Percentiles rank a stretch among this genome's conserved stretches.
phyloP scores from a whole-genome alignment of 2,888 invertebrate species.

The Dioctria rufipes region DNA sequence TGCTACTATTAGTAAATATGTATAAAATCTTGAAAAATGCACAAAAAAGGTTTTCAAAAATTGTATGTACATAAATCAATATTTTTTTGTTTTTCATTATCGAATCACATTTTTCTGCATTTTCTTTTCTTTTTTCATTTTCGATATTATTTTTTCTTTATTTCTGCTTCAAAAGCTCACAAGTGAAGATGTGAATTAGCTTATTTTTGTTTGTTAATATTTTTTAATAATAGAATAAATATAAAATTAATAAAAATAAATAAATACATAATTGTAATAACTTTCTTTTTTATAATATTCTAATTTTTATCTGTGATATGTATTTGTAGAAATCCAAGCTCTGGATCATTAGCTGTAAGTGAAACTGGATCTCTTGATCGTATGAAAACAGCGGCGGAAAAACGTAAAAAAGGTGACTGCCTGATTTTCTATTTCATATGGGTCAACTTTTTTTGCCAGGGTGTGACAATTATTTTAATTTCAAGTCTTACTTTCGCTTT shows the following conservation, averaged over 20 bases:
- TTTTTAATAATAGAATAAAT: too few relatives aligned
- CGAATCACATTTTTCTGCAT: background rate
- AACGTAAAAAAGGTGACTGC: constrained; percentile 78
- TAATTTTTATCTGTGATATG: too few relatives aligned
- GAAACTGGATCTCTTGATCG: constrained; percentile 90
- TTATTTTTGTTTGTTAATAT: too few relatives aligned
- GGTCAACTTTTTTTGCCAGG: too few relatives aligned
- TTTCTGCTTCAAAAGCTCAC: constrained; percentile 12
- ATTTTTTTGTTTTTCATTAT: too few relatives aligned
- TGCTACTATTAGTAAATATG: too few relatives aligned
- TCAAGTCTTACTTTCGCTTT: too few relatives aligned
- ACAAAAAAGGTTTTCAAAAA: constrained; percentile 11
- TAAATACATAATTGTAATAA: too few relatives aligned
- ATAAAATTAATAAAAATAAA: background rate
- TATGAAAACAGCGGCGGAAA: constrained; percentile 82
- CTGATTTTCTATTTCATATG: too few relatives aligned
- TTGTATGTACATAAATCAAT: constrained; percentile 10
- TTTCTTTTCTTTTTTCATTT: constrained; percentile 7
- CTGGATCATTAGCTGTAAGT: constrained; percentile 83
- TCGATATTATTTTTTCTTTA: constrained; percentile 8
- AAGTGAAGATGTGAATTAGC: constrained; percentile 12
- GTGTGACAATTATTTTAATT: too few relatives aligned
- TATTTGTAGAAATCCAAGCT: constrained; percentile 83
- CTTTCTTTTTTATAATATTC: background rate
- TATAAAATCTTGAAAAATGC: background rate